Conservation (phyloP, 2,113 vertebrate species). For the Alethe castanea region DNA sequence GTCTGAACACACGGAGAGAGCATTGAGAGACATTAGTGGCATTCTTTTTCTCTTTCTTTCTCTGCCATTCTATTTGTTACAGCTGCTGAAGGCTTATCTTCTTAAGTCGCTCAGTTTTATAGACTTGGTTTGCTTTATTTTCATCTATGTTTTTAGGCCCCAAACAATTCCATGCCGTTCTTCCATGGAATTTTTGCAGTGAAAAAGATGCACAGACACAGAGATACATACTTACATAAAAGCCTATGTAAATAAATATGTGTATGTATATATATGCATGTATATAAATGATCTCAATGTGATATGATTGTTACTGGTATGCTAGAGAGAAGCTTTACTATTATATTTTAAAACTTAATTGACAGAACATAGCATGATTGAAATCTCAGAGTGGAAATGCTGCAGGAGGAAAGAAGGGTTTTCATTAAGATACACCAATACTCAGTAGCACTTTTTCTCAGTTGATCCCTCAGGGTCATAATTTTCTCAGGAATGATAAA, state of each 20-base stretch:
- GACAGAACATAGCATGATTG: neutral
- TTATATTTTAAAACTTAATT: slow-evolving; percentile 13
- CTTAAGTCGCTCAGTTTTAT: slow-evolving; percentile 11
- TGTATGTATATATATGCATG: neutral
- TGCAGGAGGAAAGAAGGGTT: neutral
- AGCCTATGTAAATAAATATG: rapidly evolving
- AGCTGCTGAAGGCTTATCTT: slow-evolving; percentile 21
- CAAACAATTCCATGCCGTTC: neutral
- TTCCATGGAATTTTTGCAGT: neutral
- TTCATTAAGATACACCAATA: neutral
- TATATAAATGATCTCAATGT: neutral
- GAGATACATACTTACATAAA: neutral
- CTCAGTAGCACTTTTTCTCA: neutral
- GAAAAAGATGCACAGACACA: neutral
- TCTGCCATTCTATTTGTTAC: slow-evolving; percentile 47
- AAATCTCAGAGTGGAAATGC: neutral
- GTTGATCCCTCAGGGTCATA: neutral
- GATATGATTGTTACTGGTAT: neutral
- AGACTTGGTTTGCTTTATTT: slow-evolving; percentile 26
- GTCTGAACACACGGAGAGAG: slow-evolving; percentile 49
- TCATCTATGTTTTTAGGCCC: neutral
- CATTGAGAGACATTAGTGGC: slow-evolving; percentile 20
- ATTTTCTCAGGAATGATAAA: slow-evolving; percentile 13
- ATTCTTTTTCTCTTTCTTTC: slow-evolving; percentile 46
- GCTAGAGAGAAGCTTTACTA: neutral